Evolutionary conservation across 2,888 invertebrate genomes (phyloP), one percentile per base, ranked within the genome.

Genomic region (Erebia ligea): DNA sequence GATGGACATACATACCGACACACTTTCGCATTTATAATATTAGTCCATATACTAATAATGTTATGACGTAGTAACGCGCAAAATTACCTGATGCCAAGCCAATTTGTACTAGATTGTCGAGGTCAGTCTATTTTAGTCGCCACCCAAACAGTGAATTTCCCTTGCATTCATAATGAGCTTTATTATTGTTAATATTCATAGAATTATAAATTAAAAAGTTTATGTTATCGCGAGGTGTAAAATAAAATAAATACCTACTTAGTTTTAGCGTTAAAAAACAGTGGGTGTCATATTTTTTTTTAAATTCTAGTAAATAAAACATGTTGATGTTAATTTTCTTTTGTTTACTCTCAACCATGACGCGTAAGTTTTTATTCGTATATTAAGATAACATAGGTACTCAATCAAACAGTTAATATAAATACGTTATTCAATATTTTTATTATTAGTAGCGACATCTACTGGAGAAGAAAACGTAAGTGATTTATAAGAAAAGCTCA

Each of bases 51-150:
- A 17, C 52, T n/a, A 17, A 10, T 54, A 13, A 25, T 57, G 56
- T 57, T 25, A 6, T 13, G 5, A 15, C 6, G 52, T n/a, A n/a
- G 9, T 1, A 11, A 13, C 15, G 19, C 13, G 25, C 15, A 11
- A 57, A 57, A 21, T 57, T 57, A 21, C 21, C 25, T 25, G 13
- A 52, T 63, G 19, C 25, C 42, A 45, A 64, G 70, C 62, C 72
- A 61, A 54, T 57, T 50, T 63, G 52, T 64, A 63, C 59, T 54
- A 71, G 68, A 61, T 68, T 59, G 58, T 69, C 73, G 73, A 74
- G 73, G 73, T 72, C 70, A 73, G 52, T 69, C 70, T 74, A 74
- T 74, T 74, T 74, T 73, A 69, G 70, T 66, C 72, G 19, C 62
- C 69, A 67, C 57, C 70, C 50, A 72, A 71, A 69, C 58, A 73